These are phyloP conservation scores for Zele albiditarsus DNA, from an alignment of 2,888 invertebrate species.

Conservation along the genomic window DNA sequence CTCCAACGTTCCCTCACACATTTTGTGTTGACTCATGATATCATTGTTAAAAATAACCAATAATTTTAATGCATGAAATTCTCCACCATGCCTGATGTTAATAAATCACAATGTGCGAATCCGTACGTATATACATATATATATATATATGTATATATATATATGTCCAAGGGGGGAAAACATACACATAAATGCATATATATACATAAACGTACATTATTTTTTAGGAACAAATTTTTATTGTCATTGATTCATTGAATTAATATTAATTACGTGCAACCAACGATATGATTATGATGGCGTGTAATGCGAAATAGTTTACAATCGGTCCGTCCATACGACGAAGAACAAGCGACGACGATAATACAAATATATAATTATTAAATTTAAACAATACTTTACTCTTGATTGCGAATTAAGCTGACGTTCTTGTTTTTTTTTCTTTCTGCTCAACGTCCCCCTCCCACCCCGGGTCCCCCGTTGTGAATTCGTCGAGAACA, in stretches of 20 bases:
- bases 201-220: background rate
- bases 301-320: conserved; percentile 42
- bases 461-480: background rate
- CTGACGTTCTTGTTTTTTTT: background rate
- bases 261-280: background rate
- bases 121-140: background rate
- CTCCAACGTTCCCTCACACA: background rate
- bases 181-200: too few relatives aligned
- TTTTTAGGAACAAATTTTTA: background rate
- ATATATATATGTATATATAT: background rate
- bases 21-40: background rate
- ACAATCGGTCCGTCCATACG: conserved; percentile 51
- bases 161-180: too few relatives aligned
- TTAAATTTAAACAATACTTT: background rate
- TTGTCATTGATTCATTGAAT: background rate
- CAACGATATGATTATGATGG: background rate
- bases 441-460: background rate
- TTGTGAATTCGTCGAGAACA: background rate
- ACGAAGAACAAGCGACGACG: conserved; percentile 40
- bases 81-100: background rate
- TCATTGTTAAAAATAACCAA: background rate
- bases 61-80: background rate
- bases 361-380: conserved; percentile 22
- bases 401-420: background rate
- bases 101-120: background rate